A percentile compares a stretch with the other conserved stretches of the same genome.
phyloP scores from a whole-genome alignment of 2,888 invertebrate genomes.

The Eueremaeus valkanovi region DNA sequence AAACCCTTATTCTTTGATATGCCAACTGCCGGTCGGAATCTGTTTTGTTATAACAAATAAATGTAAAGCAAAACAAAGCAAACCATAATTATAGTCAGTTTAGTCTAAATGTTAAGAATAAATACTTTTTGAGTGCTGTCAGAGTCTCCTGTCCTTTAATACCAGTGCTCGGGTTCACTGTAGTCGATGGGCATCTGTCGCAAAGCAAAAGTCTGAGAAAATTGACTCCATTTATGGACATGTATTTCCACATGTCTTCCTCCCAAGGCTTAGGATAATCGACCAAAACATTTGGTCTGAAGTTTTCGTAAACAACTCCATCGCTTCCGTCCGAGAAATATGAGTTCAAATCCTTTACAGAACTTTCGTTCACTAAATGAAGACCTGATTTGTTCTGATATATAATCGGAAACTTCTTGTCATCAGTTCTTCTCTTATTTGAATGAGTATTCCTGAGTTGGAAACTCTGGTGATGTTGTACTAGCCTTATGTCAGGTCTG shows the following conservation, averaged over 20 bases:
- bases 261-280: conserved; percentile 28
- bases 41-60: background rate
- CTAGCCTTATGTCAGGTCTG: background rate
- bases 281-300: conserved; percentile 39
- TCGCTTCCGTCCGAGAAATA: conserved; percentile 31
- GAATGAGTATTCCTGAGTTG: background rate
- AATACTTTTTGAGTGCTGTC: background rate
- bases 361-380: conserved; percentile 39
- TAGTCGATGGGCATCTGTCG: conserved; percentile 33
- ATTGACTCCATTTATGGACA: conserved; percentile 31
- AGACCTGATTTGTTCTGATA: conserved; percentile 34
- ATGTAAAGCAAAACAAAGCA: background rate
- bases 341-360: conserved; percentile 34
- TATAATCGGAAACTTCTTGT: conserved; percentile 20
- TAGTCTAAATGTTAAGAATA: background rate
- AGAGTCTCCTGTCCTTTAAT: background rate
- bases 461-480: conserved; percentile 14
- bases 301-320: conserved; percentile 26
- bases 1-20: background rate
- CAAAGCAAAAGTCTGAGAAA: background rate
- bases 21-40: background rate
- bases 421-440: background rate
- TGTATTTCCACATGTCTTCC: conserved; percentile 37
- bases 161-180: conserved; percentile 38
- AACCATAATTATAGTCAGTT: background rate